Evolutionary conservation across 2,797 vertebrate genomes (phyloP), one percentile per base, ranked within the genome.

Genomic region (Gallinago stenura): DNA sequence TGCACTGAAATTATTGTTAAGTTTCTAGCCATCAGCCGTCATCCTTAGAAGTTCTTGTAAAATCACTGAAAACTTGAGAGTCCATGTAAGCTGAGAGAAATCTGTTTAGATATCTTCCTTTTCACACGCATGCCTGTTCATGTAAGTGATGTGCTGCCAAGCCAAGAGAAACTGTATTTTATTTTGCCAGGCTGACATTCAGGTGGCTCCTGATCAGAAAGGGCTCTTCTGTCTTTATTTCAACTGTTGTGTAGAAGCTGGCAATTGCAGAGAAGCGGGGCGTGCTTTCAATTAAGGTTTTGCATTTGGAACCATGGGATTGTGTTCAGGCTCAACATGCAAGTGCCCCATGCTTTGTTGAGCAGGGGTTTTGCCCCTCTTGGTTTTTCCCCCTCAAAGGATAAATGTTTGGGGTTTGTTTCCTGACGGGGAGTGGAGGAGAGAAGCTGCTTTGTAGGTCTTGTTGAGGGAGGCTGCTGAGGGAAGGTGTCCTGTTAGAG

Each of bases 261-360:
- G 41, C 4, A 7, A 31, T 75, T 48, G 64, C 50, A 89, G 41
- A 83, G 51, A 60, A 78, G 28, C 2, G 21, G 20, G 16, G 8
- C 16, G 2, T 20, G 16, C 62, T 84, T 69, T 72, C 26, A 61
- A 54, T 15, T 54, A 65, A 51, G 45, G 22, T 35, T 87, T 87
- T 56, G 50, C n/a, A 6, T 61, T 87, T 89, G 33, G 26, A 84
- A n/a, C 50, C 17, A 0, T 57, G 80, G 30, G 35, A 26, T 22
- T 54, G 30, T 45, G n/a, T 60, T 90, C 43, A 68, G 39, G 43
- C 13, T 90, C 33, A 26, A 5, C 19, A 20, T 15, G 11, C 31
- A 57, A 71, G 46, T 0, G 0, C 53, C 46, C 10, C 12, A 6
- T 2, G 1, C 39, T 60, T 84, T 5, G 15, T 6, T 76, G 51